A percentile compares a stretch with the other conserved stretches of the same genome.
phyloP scores from a whole-genome alignment of 1,140 invertebrate species.

The Brachystomella parvula region DNA sequence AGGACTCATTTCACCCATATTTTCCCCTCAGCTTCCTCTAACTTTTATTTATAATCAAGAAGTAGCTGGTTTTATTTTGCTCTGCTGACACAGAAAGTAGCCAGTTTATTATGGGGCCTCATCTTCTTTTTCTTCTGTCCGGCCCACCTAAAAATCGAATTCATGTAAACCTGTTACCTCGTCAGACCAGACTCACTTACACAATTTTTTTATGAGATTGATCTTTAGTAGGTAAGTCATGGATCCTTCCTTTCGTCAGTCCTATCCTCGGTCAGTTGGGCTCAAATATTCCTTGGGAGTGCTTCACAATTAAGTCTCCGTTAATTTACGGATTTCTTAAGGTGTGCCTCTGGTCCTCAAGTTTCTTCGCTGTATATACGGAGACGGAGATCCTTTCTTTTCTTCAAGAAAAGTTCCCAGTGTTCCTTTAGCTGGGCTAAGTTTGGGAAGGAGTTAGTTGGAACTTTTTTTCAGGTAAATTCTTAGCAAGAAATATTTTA shows the following conservation, averaged over 20 bases:
- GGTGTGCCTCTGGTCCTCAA: not conserved
- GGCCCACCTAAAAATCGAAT: slow-evolving; percentile 21
- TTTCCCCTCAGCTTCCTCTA: too few species aligned
- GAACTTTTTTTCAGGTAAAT: not conserved
- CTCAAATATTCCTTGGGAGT: too few species aligned
- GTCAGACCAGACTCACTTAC: not conserved
- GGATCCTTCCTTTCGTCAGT: not conserved
- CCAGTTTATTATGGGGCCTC: slow-evolving; percentile 27
- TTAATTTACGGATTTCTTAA: too few species aligned
- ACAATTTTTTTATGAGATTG: not conserved
- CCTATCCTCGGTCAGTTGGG: not conserved
- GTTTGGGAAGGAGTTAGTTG: not conserved
- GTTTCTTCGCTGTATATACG: not conserved
- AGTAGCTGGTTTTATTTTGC: too few species aligned
- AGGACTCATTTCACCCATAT: too few species aligned
- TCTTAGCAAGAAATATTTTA: not conserved
- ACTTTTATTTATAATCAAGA: too few species aligned
- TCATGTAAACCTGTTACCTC: slow-evolving; percentile 7
- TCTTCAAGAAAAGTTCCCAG: not conserved
- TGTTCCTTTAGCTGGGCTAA: not conserved
- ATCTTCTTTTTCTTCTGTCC: slow-evolving; percentile 31
- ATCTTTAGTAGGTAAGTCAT: not conserved
- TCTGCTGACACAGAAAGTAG: slow-evolving; percentile 38
- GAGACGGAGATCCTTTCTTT: not conserved
- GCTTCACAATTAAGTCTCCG: too few species aligned